These are phyloP conservation scores for Lagopus leucura DNA, from an alignment of 2,113 vertebrate species.

Conservation along the genomic window DNA sequence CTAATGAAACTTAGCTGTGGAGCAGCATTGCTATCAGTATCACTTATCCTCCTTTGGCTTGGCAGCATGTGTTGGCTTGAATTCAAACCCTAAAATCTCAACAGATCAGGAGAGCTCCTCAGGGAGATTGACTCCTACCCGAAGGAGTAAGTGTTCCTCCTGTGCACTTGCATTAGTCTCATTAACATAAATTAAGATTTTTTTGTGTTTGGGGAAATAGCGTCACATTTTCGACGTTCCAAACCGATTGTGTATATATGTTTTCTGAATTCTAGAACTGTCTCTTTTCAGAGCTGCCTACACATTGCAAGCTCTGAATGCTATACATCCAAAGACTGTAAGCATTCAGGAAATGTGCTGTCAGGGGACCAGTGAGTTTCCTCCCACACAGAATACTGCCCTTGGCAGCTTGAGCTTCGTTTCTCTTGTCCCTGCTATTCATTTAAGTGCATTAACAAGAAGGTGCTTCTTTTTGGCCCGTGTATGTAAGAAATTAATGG, in stretches of 20 bases:
- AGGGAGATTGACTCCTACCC: background rate
- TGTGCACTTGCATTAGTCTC: background rate
- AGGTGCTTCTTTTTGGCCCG: background rate
- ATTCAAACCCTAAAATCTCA: background rate
- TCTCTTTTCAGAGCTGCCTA: constrained; percentile 28
- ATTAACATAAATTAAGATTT: background rate
- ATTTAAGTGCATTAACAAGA: background rate
- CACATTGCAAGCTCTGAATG: constrained; percentile 1
- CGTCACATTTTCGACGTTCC: background rate
- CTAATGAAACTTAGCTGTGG: background rate
- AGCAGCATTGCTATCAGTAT: background rate
- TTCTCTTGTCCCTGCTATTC: background rate
- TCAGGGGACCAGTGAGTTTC: constrained; percentile 4
- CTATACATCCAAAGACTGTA: background rate
- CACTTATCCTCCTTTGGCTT: background rate
- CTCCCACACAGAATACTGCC: background rate
- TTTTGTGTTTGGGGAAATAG: background rate
- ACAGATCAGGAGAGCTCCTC: background rate
- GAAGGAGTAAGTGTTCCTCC: background rate
- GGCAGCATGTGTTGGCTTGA: background rate
- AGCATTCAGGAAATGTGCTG: background rate
- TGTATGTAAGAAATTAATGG: background rate
- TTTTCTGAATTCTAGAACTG: constrained; percentile 29
- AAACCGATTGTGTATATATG: background rate
- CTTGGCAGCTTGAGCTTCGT: constrained; percentile 18